Evolutionary conservation across 2,113 vertebrate genomes (phyloP).

Genomic region (Sebastes fasciatus): DNA sequence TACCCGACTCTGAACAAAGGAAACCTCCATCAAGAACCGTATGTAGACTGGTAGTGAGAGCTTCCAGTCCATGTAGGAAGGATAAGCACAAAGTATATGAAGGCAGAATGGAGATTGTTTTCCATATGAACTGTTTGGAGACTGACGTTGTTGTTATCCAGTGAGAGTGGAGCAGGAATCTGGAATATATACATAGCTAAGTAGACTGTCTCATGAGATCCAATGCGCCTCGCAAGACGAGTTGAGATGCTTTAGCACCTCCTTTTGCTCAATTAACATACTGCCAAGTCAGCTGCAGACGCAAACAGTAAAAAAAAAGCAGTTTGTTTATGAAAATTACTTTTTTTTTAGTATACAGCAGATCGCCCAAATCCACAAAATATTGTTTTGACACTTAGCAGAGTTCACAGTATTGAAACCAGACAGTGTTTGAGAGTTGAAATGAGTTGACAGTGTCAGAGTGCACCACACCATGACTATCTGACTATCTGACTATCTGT

Average conservation of each 20-base stretch:
- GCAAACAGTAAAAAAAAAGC: background rate
- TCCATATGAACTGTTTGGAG: background rate
- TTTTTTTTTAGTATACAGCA: background rate
- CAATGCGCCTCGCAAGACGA: background rate
- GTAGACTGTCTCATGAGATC: background rate
- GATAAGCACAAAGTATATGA: background rate
- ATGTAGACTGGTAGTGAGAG: background rate
- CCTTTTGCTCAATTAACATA: background rate
- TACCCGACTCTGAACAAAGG: background rate
- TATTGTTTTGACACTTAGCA: constrained; percentile 4
- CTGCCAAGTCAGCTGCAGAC: background rate
- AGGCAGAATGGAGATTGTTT: background rate
- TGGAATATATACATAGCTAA: background rate
- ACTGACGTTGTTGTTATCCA: background rate
- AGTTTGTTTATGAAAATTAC: constrained; percentile 23
- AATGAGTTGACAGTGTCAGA: background rate
- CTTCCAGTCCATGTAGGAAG: background rate
- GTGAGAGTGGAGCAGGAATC: background rate
- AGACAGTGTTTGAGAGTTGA: background rate
- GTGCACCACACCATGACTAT: background rate
- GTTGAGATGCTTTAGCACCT: background rate
- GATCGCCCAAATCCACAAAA: background rate
- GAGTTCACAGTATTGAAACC: background rate
- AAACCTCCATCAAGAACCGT: background rate
- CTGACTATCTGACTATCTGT: background rate